phyloP scores from a whole-genome alignment of 2,113 vertebrate genomes.

The Hoplias malabaricus region DNA sequence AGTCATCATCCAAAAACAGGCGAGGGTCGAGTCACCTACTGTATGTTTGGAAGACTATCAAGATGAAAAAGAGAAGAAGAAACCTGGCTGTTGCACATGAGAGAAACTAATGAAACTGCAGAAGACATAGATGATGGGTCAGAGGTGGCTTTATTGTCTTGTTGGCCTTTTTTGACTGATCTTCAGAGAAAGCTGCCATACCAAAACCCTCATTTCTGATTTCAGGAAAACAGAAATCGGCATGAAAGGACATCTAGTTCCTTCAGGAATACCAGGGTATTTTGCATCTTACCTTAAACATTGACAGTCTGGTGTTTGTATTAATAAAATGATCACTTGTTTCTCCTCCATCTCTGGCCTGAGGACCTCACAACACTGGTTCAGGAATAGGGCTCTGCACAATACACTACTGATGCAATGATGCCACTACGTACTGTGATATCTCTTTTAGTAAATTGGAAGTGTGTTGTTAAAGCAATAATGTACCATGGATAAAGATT shows the following conservation, averaged over 20 bases:
- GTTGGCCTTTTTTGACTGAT: background rate
- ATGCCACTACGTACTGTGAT: background rate
- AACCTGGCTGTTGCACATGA: constrained; percentile 33
- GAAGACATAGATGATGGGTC: background rate
- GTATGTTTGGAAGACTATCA: constrained; percentile 79
- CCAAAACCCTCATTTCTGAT: background rate
- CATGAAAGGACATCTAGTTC: background rate
- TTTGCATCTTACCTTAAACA: too few species aligned
- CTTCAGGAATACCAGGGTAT: background rate
- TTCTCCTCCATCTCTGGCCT: background rate
- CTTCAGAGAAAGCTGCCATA: background rate
- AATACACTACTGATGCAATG: background rate
- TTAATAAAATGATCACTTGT: too few species aligned
- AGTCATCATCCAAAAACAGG: constrained; percentile 78
- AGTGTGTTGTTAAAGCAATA: background rate
- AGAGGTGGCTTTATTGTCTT: background rate
- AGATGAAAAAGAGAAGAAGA: constrained; percentile 16
- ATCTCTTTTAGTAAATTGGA: too few species aligned
- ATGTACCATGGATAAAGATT: background rate
- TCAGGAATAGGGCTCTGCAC: background rate
- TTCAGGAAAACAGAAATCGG: background rate
- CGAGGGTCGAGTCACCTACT: constrained; percentile 71
- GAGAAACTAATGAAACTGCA: background rate
- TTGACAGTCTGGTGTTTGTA: too few species aligned
- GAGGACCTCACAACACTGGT: background rate